Conservation (phyloP, 1,140 invertebrate species). For the Rhagoletis zephyria region DNA sequence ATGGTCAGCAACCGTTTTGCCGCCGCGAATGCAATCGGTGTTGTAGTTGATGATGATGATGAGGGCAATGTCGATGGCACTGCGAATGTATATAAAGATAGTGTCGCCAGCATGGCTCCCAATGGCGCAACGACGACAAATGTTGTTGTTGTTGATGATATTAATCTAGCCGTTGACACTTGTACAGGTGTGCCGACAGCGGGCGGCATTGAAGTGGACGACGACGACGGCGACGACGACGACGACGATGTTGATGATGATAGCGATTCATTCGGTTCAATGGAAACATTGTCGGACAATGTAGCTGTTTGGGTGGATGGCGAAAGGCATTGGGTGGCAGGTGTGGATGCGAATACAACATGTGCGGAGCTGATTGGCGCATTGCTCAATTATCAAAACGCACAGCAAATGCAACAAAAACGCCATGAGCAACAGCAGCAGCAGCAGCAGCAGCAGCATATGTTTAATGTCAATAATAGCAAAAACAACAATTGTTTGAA, state of each 20-base stretch:
- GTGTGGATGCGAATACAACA: slow-evolving; percentile 82
- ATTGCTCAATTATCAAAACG: slow-evolving; percentile 73
- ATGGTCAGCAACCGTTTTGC: slow-evolving; percentile 1
- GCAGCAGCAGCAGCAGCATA: slow-evolving; percentile 57
- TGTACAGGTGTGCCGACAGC: neutral
- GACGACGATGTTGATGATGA: slow-evolving; percentile 58
- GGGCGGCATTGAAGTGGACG: neutral
- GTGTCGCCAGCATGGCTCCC: neutral
- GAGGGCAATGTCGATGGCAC: slow-evolving; percentile 45
- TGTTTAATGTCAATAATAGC: slow-evolving; percentile 37
- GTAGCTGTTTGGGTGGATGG: slow-evolving; percentile 85
- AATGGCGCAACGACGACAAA: neutral
- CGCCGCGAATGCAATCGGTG: neutral
- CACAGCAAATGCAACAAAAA: slow-evolving; percentile 49
- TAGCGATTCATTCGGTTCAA: slow-evolving; percentile 74
- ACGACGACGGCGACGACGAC: neutral
- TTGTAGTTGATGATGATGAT: slow-evolving; percentile 51
- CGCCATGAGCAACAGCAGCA: slow-evolving; percentile 55
- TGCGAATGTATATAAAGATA: slow-evolving; percentile 32
- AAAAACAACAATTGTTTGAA: slow-evolving; percentile 41
- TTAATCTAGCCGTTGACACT: slow-evolving; percentile 1
- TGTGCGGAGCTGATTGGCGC: slow-evolving; percentile 85
- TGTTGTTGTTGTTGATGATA: neutral
- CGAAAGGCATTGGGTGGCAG: slow-evolving; percentile 85
- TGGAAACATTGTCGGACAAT: slow-evolving; percentile 75